Base-by-base conservation (phyloP, 2,888 invertebrate genomes). In the Apamea anceps region DNA sequence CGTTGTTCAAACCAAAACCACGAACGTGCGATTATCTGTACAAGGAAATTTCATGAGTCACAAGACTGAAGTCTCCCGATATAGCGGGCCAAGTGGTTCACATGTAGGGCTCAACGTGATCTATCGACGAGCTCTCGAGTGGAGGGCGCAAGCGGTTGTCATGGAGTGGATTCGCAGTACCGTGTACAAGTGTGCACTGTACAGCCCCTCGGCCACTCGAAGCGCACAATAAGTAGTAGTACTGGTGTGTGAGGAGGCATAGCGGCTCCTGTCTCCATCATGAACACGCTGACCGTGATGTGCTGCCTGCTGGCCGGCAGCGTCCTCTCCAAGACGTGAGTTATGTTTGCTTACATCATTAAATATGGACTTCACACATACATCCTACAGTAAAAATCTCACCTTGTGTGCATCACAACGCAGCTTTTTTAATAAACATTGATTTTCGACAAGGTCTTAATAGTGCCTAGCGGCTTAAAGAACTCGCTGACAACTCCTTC, bases 31-130 rank as follows among this genome's bases (percentile, higher is more conserved):
- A 42, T 74, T 82, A 80, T 67, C 51, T 60, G n/a, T 82, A 76
- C 32, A 54, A 75, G 60, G 32, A 62, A 67, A 60, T 21, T 82
- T 75, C 3, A 82, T 51, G 51, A 75, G 5, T 82, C 60, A 73
- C 13, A 67, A 82, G 45, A 80, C 25, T 60, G 37, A 80, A 71
- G 81, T 71, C 51, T 63, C 62, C 62, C 21, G 72, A 63, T 51
- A 78, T 18, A 57, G 28, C 28, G n/a, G 42, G 63, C 13, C 37
- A 54, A 82, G 66, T 80, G 83, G 51, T 67, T 80, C 60, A 67
- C 83, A 76, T 76, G 83, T 18, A 70, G 48, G n/a, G 70, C 57
- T 83, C 81, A 66, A 81, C 81, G 84, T 83, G 81, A 80, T 54
- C 28, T 13, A 15, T 25, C n/a, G 42, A 72, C 45, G 76, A 75